Base-by-base conservation (phyloP, 2,797 vertebrate genomes). In the Gephyroberyx darwinii region DNA sequence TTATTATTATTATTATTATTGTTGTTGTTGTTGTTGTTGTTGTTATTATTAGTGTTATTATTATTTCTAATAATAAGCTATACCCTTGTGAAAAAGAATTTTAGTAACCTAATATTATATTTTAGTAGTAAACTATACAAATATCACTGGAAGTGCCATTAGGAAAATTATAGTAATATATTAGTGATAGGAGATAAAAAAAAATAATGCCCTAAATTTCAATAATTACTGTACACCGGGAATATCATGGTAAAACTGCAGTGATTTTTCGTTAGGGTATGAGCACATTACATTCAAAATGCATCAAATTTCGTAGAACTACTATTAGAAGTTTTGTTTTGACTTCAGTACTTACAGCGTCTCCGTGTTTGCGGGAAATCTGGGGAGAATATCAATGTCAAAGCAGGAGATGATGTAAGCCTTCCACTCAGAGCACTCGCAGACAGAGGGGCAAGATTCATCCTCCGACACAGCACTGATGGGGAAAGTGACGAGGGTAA, bases 341-440 rank as follows among this genome's bases (percentile, higher is more conserved):
- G 0, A 39, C 37, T 41, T 9, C 10, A 41, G 26, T 30, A 95
- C 96, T 99, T 83, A 99, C 97, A 99, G 88, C 0, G 92, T 95
- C 87, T 96, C 95, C 0, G 96, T 98, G 80, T 89, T 88, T 19
- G 83, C 86, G 2, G 97, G 97, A 6, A 98, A 93, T 68, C 70
- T 90, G 64, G 98, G 97, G 69, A 99, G 94, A 74, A 80, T 86
- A 65, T 94, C 91, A 64, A 97, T 91, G 61, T 94, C 89, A 89
- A 92, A 91, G 91, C 98, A 99, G 65, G 95, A 96, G 89, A 97
- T 94, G 74, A 92, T 95, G 90, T 86, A 93, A 31, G 82, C 88
- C 50, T 79, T 92, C 93, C 95, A 95, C 69, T 96, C 92, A 0
- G 93, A 94, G 85, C 97, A 99, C 71, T 96, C 92, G 77, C 98